These are phyloP conservation scores for Biston stratarius DNA, from an alignment of 2,888 invertebrate species.

Conservation along the genomic window DNA sequence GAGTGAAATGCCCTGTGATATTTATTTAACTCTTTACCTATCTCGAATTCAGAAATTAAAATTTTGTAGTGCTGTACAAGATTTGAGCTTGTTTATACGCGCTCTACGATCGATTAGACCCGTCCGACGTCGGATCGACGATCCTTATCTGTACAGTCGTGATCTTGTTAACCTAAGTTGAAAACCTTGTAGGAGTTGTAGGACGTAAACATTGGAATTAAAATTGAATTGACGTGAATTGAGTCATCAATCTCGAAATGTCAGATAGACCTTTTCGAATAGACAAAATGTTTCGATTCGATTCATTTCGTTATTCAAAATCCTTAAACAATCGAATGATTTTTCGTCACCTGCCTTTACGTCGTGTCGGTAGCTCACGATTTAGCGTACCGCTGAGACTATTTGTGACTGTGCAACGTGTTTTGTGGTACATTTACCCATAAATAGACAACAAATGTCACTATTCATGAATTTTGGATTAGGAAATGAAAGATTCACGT, in stretches of 20 bases:
- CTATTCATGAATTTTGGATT: slow-evolving; percentile 28
- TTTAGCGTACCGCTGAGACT: slow-evolving; percentile 48
- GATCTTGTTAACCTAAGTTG: slow-evolving; percentile 28
- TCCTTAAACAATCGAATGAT: slow-evolving; percentile 58
- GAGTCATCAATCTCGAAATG: slow-evolving; percentile 42
- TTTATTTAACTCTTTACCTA: no score
- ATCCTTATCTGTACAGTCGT: slow-evolving; percentile 26
- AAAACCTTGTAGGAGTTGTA: slow-evolving; percentile 15
- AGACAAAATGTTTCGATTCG: slow-evolving; percentile 49
- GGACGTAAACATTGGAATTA: slow-evolving; percentile 29
- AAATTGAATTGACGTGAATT: slow-evolving; percentile 30
- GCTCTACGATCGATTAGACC: slow-evolving; percentile 26
- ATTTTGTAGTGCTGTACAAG: not conserved
- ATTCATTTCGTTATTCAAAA: slow-evolving; percentile 45
- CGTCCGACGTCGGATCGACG: slow-evolving; percentile 9
- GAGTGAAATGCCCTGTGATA: no score
- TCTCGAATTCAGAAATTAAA: not conserved
- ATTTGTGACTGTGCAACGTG: slow-evolving; percentile 46
- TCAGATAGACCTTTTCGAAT: slow-evolving; percentile 51
- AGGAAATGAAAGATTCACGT: not conserved
- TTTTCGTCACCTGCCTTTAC: slow-evolving; percentile 64
- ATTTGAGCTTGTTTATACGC: slow-evolving; percentile 16
- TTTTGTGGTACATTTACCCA: slow-evolving; percentile 52
- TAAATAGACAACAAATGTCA: slow-evolving; percentile 56
- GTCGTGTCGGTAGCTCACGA: slow-evolving; percentile 62